Evolutionary conservation across 1,140 invertebrate genomes (phyloP).

Genomic region (Drosophila paulistorum): DNA sequence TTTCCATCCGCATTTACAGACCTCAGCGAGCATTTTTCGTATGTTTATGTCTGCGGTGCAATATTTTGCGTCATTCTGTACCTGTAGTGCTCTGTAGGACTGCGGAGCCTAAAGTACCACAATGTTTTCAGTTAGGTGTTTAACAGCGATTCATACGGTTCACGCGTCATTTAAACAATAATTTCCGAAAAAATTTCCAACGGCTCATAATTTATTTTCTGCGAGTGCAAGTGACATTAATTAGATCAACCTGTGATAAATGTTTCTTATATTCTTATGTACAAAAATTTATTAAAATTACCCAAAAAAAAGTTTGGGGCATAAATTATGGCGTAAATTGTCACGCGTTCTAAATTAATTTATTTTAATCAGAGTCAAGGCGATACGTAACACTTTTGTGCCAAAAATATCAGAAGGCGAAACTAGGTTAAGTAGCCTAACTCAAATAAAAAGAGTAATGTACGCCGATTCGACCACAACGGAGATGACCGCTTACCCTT

Average conservation of each 20-base stretch:
- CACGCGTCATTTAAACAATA: constrained; percentile 36
- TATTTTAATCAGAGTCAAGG: constrained; percentile 66
- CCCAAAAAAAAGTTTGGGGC: constrained; percentile 49
- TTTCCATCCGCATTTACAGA: not conserved
- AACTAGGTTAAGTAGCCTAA: constrained; percentile 64
- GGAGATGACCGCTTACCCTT: constrained; percentile 72
- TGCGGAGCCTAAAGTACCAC: constrained; percentile 47
- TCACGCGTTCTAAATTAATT: constrained; percentile 78
- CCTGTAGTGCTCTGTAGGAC: constrained; percentile 31
- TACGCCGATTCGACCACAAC: constrained; percentile 78
- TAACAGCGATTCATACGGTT: constrained; percentile 66
- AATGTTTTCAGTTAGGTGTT: constrained; percentile 57
- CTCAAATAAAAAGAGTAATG: constrained; percentile 38
- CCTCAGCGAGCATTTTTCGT: constrained; percentile 10
- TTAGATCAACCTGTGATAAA: constrained; percentile 71
- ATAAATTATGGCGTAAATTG: constrained; percentile 59
- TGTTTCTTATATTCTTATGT: constrained; percentile 54
- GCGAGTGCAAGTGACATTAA: constrained; percentile 64
- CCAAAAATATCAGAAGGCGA: constrained; percentile 39
- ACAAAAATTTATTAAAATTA: constrained; percentile 68
- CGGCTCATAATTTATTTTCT: constrained; percentile 37
- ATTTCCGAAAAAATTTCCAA: constrained; percentile 51
- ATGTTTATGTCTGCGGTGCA: constrained; percentile 76
- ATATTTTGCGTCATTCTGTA: constrained; percentile 77
- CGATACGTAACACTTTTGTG: constrained; percentile 29